These are phyloP conservation scores for Oriolus oriolus DNA, from an alignment of 2,113 vertebrate genomes.

Conservation along the genomic window DNA sequence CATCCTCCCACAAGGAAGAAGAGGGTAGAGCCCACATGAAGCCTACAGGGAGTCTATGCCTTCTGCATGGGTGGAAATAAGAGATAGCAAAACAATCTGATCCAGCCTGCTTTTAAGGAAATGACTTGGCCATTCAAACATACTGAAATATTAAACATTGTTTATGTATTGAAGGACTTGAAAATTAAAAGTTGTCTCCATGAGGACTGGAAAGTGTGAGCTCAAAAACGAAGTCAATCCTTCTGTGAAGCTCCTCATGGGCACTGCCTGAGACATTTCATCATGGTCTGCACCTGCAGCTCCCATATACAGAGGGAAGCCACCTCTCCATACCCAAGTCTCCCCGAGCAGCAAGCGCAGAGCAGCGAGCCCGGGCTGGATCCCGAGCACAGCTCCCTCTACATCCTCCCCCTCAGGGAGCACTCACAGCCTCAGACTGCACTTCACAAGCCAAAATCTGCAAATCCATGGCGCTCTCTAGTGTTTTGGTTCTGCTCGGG, in stretches of 20 bases:
- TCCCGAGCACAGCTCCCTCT: not conserved
- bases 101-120: not conserved
- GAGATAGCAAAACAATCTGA: not conserved
- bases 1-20: not conserved
- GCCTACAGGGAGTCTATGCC: not conserved
- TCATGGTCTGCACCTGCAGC: not conserved
- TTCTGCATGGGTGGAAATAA: not conserved
- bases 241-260: not conserved
- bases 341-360: not conserved
- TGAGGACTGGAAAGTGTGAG: rapidly evolving
- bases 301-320: not conserved
- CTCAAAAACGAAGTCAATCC: not conserved
- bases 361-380: not conserved
- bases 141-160: not conserved
- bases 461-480: conserved; percentile 44
- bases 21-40: not conserved
- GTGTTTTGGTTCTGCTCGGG: not conserved
- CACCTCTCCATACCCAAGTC: not conserved
- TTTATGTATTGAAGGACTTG: not conserved
- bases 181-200: not conserved
- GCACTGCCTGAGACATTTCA: not conserved
- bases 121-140: not conserved
- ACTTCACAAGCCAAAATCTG: not conserved
- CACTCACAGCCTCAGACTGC: not conserved
- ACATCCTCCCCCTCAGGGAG: not conserved